Base-by-base conservation (phyloP, 1,140 invertebrate genomes). In the Pseudomyrmex gracilis region DNA sequence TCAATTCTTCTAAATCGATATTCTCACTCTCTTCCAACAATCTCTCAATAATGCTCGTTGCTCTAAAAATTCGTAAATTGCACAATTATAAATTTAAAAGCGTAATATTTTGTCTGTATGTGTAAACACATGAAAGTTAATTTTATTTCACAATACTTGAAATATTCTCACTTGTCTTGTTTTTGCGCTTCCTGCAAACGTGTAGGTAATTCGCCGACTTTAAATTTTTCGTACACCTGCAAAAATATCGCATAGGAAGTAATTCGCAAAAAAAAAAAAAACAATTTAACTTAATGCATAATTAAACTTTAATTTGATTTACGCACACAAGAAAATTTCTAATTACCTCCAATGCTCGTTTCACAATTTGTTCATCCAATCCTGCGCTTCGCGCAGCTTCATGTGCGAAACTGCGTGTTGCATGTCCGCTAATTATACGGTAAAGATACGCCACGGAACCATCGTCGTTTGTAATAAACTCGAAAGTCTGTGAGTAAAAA, bases 381-480 rank as follows among this genome's bases (percentile, higher is more conserved):
- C 85, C 90, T 8, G 87, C 85, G 60, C 76, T 83, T 58, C 55
- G 88, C 1, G 90, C 91, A 9, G 88, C 87, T 2, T 76, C 77
- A 68, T 92, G 91, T 3, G 91, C 91, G 57, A 90, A 91, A 66
- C 91, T 92, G n/a, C 84, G 60, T 10, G 51, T 61, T 0, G 74
- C 55, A 15, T 86, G 86, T 22, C 91, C 91, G 15, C 9, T 57
- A 57, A 53, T 88, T 34, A 92, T 12, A 47, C 86, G 83, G 15
- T 92, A 85, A 9, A 92, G 76, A 80, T 91, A 91, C 0, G 85
- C 84, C 53, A 92, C 7, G 9, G 85, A 64, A 1, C 87, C 74
- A 7, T 90, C 70, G 17, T 89, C 61, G 53, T 89, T 76, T 13
- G 87, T 49, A 3, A 86, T 1, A 55, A 82, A 90, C 22, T 92